These are phyloP conservation scores for Circaetus cinerascens DNA, from an alignment of 2,113 vertebrate species.

Conservation along the genomic window DNA sequence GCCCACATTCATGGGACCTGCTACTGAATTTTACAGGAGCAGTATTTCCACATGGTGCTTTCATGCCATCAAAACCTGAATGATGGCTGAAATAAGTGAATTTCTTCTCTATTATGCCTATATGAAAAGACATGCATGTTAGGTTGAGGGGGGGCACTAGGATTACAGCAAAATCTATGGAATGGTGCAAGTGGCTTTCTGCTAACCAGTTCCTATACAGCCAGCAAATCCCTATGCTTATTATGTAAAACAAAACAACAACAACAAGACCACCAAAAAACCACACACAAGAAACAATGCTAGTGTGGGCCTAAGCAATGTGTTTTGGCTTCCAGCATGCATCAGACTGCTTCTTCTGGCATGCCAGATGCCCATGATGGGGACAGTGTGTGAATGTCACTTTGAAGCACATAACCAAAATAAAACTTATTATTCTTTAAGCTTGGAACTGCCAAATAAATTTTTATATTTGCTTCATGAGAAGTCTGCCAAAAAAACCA, in stretches of 20 bases:
- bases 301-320: not conserved
- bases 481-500: not conserved
- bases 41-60: not conserved
- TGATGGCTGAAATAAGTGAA: not conserved
- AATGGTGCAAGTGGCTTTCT: not conserved
- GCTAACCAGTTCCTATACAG: not conserved
- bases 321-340: not conserved
- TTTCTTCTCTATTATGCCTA: fast-evolving
- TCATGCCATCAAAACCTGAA: not conserved
- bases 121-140: not conserved
- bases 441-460: not conserved
- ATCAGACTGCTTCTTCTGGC: not conserved
- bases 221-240: not conserved
- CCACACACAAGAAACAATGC: fast-evolving
- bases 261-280: not conserved
- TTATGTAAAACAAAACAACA: not conserved
- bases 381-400: constrained; percentile 21
- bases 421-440: not conserved
- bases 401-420: not conserved
- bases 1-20: not conserved
- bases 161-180: not conserved
- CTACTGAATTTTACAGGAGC: not conserved
- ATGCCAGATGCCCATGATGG: not conserved
- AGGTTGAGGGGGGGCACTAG: not conserved
- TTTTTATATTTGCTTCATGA: not conserved